Conservation (phyloP, 2,888 invertebrate species). For the Limnephilus marmoratus region DNA sequence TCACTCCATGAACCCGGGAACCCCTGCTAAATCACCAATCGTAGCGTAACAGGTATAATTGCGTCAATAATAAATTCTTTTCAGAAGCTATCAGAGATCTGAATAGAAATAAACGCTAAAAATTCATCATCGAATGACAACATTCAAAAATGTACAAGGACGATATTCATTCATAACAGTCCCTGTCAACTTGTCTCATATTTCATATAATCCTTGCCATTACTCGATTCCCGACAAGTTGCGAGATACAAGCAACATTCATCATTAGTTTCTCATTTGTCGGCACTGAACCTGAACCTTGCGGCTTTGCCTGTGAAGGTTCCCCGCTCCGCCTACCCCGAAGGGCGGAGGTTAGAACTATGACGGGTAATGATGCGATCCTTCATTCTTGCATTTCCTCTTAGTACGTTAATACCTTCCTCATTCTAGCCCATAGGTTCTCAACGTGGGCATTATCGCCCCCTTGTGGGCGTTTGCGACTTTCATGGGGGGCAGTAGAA, state of each 20-base stretch:
- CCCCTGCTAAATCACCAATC: too few species aligned
- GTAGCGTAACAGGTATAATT: too few species aligned
- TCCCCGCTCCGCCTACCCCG: not conserved
- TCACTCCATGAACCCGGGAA: too few species aligned
- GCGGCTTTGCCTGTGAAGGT: not conserved
- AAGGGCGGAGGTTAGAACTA: not conserved
- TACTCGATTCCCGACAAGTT: not conserved
- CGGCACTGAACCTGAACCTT: not conserved
- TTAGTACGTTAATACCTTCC: not conserved
- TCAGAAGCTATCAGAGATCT: too few species aligned
- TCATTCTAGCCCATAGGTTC: not conserved
- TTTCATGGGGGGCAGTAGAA: too few species aligned
- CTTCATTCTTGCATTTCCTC: not conserved
- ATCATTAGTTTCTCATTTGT: conserved; percentile 2
- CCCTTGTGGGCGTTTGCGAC: too few species aligned
- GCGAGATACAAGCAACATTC: not conserved
- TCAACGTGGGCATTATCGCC: too few species aligned
- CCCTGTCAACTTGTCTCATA: not conserved
- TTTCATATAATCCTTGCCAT: not conserved
- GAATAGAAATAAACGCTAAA: not conserved
- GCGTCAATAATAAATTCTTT: too few species aligned
- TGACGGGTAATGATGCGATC: not conserved
- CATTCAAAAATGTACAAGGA: not conserved
- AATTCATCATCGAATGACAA: not conserved
- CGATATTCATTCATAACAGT: not conserved